Evolutionary conservation across 2,888 invertebrate genomes (phyloP), one percentile per base, ranked within the genome.

Genomic region (Ceramica pisi): DNA sequence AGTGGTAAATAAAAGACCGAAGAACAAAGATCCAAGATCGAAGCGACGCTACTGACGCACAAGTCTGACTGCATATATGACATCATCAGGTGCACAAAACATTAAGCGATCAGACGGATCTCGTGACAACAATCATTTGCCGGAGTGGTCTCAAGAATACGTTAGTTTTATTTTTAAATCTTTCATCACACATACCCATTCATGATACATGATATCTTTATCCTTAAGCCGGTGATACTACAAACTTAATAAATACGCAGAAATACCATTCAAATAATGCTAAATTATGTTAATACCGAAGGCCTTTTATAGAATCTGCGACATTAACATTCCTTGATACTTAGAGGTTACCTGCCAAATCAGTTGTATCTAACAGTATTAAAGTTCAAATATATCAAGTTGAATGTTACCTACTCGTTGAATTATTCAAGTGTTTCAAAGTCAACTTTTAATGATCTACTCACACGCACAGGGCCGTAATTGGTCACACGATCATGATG

Each of bases 401-500:
- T 74, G 38, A 61, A 63, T 59, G 50, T 46, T 67, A 71, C n/a
- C n/a, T n/a, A n/a, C 44, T 63, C 14, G 57, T 62, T 65, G 64
- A 38, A 78, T 69, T 23, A 65, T 78, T 59, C 77, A 59, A 23
- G 59, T 60, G 35, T 70, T 66, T 71, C 71, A 81, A 76, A 76
- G 81, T 67, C 63, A 78, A 51, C 12, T 67, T 72, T 63, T 69
- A 80, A 82, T 85, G 63, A 41, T 67, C 26, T 10, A 9, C 14
- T 63, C 62, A 63, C 83, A 83, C 83, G 83, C 70, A 75, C 78
- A 80, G 82, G 77, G 69, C 65, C 57, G 68, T 71, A 80, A 74
- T 82, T 85, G 71, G 74, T 56, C 31, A 53, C 64, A 62, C 38
- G 46, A 75, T 64, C 68, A 57, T 68, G 66, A 82, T 68, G 60